Evolutionary conservation across 1,140 invertebrate species (phyloP), one percentile per base, ranked within the genome.

Genomic region (Drosophila parabipectinata): DNA sequence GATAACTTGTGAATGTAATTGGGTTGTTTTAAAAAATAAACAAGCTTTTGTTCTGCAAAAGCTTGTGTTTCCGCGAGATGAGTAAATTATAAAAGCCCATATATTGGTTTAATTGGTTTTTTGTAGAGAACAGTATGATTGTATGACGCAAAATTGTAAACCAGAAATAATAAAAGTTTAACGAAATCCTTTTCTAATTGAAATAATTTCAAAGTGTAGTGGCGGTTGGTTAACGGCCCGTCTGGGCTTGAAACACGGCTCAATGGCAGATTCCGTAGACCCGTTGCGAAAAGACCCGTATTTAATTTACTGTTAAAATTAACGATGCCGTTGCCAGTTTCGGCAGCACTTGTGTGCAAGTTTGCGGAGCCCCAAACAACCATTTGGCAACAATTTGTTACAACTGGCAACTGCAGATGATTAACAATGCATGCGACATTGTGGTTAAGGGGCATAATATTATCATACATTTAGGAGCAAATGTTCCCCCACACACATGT

Each of bases 261-360:
- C 48, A 39, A 34, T 45, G 50, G 26, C 41, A 37, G 55, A 53
- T 50, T 39, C 57, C 15, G 44, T 37, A 45, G 45, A 39, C 54
- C 47, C 61, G 61, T 63, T 80, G 62, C 59, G 48, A 85, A 76
- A 61, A 82, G 77, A 66, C 82, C 78, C 77, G 71, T 85, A 85
- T 85, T 85, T 85, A 85, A 85, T 85, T 85, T 85, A 87, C 82
- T 82, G 83, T 88, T 82, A 66, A 85, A 85, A 88, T 87, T 87
- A 87, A 85, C 83, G 75, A 83, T 69, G 62, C 82, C 75, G 50
- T 44, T 66, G 64, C 45, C 71, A 71, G 54, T 66, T 56, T 41
- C 28, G 47, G 63, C 57, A 50, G 77, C 54, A 59, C 66, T 72
- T 72, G 67, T 62, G 54, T 50, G 63, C 52, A 69, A 71, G 64